A percentile compares a stretch with the other conserved stretches of the same genome.
Conservation (phyloP, 2,797 vertebrate genomes). For the Austrolebias charrua region DNA sequence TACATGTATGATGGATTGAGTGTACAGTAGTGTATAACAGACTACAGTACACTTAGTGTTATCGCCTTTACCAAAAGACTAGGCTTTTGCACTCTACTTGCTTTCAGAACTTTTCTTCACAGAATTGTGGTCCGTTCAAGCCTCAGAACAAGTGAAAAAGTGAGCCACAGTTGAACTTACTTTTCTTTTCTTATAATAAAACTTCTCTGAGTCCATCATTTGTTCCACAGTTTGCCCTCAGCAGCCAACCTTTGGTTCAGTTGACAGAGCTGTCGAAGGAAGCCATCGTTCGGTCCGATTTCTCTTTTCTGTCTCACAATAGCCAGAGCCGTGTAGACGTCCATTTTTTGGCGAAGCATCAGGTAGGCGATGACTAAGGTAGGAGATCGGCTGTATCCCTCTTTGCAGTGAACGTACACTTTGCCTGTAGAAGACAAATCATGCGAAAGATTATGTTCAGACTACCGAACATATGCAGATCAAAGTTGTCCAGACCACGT, state of each 20-base stretch:
- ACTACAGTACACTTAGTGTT: constrained; percentile 13
- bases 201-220: constrained; percentile 30
- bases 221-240: constrained; percentile 71
- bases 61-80: not conserved
- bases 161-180: not conserved
- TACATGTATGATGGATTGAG: not conserved
- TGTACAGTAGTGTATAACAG: constrained; percentile 8
- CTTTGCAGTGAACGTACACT: constrained; percentile 92
- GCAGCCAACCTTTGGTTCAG: constrained; percentile 82
- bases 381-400: constrained; percentile 96
- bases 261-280: constrained; percentile 89
- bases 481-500: no score
- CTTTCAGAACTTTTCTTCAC: constrained; percentile 1
- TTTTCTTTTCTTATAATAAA: not conserved
- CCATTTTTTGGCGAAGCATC: constrained; percentile 88
- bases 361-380: constrained; percentile 91
- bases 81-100: not conserved
- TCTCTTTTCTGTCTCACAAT: constrained; percentile 86
- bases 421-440: constrained; percentile 77
- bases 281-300: constrained; percentile 95
- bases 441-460: no score
- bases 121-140: constrained; percentile 13
- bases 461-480: no score
- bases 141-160: constrained; percentile 17
- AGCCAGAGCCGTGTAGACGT: constrained; percentile 83